A percentile compares a stretch with the other conserved stretches of the same genome.
These are phyloP conservation scores for Melieria picta DNA, from an alignment of 2,888 invertebrate species.

Conservation along the genomic window DNA sequence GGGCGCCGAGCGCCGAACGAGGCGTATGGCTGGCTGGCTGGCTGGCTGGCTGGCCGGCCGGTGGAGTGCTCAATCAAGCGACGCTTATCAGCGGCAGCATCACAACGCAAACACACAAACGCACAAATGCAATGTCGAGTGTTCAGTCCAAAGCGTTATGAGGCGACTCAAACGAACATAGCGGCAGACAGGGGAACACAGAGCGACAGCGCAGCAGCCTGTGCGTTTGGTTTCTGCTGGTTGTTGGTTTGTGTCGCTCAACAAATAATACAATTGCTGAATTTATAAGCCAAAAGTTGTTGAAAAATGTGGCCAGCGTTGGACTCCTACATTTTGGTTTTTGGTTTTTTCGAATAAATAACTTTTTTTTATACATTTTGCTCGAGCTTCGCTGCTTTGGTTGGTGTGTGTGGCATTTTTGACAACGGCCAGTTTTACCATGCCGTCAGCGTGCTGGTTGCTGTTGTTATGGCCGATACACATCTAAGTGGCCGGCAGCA, in stretches of 20 bases:
- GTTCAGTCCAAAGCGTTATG: too few relatives aligned
- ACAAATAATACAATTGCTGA: not conserved
- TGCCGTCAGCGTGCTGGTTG: not conserved
- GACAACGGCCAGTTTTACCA: not conserved
- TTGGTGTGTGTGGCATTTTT: not conserved
- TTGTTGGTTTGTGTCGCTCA: too few relatives aligned
- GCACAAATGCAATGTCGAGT: not conserved
- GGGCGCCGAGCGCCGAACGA: too few relatives aligned
- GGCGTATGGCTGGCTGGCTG: too few relatives aligned
- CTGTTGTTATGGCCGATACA: not conserved
- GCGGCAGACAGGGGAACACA: too few relatives aligned
- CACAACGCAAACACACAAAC: not conserved
- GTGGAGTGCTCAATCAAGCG: not conserved
- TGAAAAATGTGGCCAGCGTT: too few relatives aligned
- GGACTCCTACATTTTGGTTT: not conserved
- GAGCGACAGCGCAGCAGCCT: too few relatives aligned
- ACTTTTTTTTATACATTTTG: not conserved
- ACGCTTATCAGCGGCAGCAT: not conserved
- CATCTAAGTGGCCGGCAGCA: not conserved
- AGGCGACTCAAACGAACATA: too few relatives aligned
- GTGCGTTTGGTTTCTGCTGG: too few relatives aligned
- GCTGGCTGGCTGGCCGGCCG: not conserved
- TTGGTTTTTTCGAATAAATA: not conserved
- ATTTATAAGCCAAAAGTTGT: not conserved
- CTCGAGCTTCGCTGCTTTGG: too few relatives aligned